Evolutionary conservation across 2,113 vertebrate genomes (phyloP), one percentile per base, ranked within the genome.

Genomic region (Ophthalmolycus amberensis): DNA sequence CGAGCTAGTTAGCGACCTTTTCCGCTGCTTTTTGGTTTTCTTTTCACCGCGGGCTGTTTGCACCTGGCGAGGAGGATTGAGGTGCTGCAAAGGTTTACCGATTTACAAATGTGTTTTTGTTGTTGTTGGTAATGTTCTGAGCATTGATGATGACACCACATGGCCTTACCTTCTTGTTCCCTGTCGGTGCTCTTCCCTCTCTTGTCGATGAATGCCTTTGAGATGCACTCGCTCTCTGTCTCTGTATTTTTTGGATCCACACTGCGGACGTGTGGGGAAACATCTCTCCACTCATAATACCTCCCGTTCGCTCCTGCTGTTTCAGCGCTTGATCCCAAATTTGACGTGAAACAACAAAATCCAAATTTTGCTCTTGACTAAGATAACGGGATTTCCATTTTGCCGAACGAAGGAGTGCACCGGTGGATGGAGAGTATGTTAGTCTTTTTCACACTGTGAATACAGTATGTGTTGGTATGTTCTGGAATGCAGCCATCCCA

Each of bases 71-170:
- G 22, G 44, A 77, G 7, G 27, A 38, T 76, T 20, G 15, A 2
- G 10, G 16, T 32, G 14, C 63, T 52, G 7, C 22, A 10, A 44
- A 38, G 38, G 18, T 75, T 81, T 48, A 40, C 32, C 52, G 10
- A 11, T 52, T 42, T 48, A 11, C 32, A 52, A 37, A 34, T 16
- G 3, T 60, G 12, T 3, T 64, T 66, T 37, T 63, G 60, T 63
- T 80, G 40, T 9, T 79, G 72, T 75, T 58, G 52, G 27, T 62
- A 54, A 80, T 85, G 38, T 89, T 82, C 60, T 85, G 75, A 73
- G 79, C 44, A 54, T 86, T 77, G 77, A 67, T 86, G 84, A 90
- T 82, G 90, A 92, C 89, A 93, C 88, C 85, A 94, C 92, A 93
- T 92, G 91, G 90, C 92, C 91, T 89, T 71, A 88, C 81, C 60